These are phyloP conservation scores for Crocodylus rhombifer DNA, from an alignment of 2,797 vertebrate species.

Conservation along the genomic window DNA sequence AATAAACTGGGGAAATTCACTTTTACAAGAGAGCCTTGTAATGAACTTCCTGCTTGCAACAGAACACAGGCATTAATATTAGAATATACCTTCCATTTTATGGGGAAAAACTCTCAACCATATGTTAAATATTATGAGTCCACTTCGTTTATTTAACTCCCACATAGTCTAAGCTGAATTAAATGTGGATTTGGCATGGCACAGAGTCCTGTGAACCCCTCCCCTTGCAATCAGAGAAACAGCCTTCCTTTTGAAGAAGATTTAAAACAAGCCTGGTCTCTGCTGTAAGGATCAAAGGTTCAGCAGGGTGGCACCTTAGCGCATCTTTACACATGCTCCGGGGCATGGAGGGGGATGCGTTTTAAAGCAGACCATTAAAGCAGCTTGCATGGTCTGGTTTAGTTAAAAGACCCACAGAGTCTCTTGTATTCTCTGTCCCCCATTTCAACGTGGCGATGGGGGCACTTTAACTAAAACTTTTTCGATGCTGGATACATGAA, in stretches of 20 bases:
- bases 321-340: too few relatives aligned
- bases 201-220: neutral
- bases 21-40: neutral
- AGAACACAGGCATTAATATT: neutral
- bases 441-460: too few relatives aligned
- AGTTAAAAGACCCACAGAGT: too few relatives aligned
- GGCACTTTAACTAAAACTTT: too few relatives aligned
- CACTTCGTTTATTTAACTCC: neutral
- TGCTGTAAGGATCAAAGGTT: too few relatives aligned
- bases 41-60: neutral
- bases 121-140: neutral
- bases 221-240: neutral
- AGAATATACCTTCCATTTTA: constrained; percentile 20
- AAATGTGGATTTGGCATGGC: neutral
- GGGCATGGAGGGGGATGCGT: too few relatives aligned
- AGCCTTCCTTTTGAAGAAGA: neutral
- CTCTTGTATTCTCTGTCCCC: too few relatives aligned
- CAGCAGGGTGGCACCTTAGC: too few relatives aligned
- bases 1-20: neutral
- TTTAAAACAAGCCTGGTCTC: neutral
- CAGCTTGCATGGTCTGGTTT: too few relatives aligned
- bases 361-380: too few relatives aligned
- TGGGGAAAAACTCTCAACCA: neutral
- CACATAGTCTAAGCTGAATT: neutral
- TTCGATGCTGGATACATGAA: too few relatives aligned